These are phyloP conservation scores for Pachycephus smyrnensis DNA, from an alignment of 2,888 invertebrate genomes.

Conservation along the genomic window DNA sequence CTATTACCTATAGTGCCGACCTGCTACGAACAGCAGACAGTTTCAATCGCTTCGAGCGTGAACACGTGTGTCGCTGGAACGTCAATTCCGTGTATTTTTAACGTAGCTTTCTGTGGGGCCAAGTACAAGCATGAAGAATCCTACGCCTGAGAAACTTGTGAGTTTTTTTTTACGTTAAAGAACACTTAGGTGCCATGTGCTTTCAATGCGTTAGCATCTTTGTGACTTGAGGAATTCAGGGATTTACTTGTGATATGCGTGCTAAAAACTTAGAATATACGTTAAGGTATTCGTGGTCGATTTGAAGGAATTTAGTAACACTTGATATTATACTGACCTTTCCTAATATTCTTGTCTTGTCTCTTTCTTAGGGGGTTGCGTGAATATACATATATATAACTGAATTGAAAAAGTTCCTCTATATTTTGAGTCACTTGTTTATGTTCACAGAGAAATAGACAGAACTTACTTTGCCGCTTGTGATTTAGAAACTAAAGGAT, in stretches of 20 bases:
- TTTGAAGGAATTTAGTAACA: background rate
- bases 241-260: background rate
- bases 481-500: background rate
- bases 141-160: slow-evolving; percentile 37
- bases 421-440: background rate
- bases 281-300: background rate
- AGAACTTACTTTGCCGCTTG: background rate
- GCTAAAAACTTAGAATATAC: background rate
- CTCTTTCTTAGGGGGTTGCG: background rate
- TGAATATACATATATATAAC: background rate
- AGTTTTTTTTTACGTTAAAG: slow-evolving; percentile 27
- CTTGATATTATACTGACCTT: background rate
- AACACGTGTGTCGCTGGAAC: background rate
- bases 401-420: background rate
- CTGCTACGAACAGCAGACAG: background rate
- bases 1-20: background rate
- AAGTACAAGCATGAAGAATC: slow-evolving; percentile 30
- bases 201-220: background rate
- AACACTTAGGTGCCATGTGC: background rate
- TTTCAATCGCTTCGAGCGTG: background rate
- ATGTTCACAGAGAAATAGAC: background rate
- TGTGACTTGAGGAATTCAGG: background rate
- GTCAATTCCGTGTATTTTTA: background rate
- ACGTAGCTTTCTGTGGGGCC: background rate
- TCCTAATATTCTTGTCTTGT: background rate